Percentiles rank a stretch among this genome's conserved stretches.
Conservation (phyloP, 2,888 invertebrate species). For the Microctonus hyperodae region DNA sequence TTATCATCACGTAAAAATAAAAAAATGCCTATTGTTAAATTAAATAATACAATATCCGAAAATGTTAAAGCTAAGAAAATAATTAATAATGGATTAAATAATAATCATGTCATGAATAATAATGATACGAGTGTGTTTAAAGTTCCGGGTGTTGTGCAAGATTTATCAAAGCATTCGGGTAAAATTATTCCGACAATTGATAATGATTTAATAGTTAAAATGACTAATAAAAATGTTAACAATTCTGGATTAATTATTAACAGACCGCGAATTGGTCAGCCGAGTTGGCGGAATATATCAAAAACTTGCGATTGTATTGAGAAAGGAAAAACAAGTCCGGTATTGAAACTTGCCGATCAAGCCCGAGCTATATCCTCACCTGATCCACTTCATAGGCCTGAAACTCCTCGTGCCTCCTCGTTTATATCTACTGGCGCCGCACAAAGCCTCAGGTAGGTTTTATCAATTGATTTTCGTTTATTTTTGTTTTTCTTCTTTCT, state of each 20-base stretch:
- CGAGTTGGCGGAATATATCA: slow-evolving; percentile 55
- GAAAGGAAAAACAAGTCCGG: slow-evolving; percentile 55
- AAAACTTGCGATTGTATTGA: slow-evolving; percentile 60
- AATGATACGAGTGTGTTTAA: slow-evolving; percentile 42
- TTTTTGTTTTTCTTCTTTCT: slow-evolving; percentile 34
- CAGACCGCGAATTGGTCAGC: slow-evolving; percentile 51
- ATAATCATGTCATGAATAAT: slow-evolving; percentile 37
- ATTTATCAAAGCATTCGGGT: slow-evolving; percentile 43
- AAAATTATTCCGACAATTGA: slow-evolving; percentile 35
- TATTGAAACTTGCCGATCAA: slow-evolving; percentile 56
- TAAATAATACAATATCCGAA: background rate
- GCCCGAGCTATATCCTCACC: slow-evolving; percentile 64
- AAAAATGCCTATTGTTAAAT: slow-evolving; percentile 6
- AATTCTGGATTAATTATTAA: slow-evolving; percentile 29
- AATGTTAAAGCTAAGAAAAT: background rate
- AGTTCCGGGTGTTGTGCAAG: slow-evolving; percentile 46
- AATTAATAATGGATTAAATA: slow-evolving; percentile 28
- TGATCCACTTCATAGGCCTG: slow-evolving; percentile 62
- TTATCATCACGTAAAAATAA: slow-evolving; percentile 39
- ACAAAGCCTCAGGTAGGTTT: slow-evolving; percentile 61
- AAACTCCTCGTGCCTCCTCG: slow-evolving; percentile 57
- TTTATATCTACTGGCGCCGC: slow-evolving; percentile 57
- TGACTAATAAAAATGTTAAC: slow-evolving; percentile 23
- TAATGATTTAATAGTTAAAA: slow-evolving; percentile 3
- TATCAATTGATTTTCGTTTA: slow-evolving; percentile 34